phyloP scores from a whole-genome alignment of 2,888 invertebrate species.

The Gryllus longicercus region DNA sequence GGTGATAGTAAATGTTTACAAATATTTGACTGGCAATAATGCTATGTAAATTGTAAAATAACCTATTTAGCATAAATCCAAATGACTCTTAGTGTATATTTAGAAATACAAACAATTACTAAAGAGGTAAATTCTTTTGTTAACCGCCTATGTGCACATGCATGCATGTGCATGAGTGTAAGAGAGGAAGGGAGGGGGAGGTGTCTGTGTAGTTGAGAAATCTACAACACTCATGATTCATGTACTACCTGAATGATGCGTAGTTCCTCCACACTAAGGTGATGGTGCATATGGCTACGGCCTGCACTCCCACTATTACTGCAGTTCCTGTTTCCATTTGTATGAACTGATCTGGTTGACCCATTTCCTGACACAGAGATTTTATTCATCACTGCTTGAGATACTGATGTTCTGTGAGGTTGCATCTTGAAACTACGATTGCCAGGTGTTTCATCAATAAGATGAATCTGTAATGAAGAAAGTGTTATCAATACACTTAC shows the following conservation, averaged over 20 bases:
- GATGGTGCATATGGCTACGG: constrained; percentile 52
- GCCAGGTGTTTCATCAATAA: neutral
- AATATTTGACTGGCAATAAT: no score
- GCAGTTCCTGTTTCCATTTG: constrained; percentile 41
- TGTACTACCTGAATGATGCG: constrained; percentile 54
- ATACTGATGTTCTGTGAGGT: neutral
- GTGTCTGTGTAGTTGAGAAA: no score
- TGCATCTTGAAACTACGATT: neutral
- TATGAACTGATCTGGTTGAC: neutral
- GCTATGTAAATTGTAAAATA: no score
- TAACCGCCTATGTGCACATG: no score
- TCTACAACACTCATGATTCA: no score
- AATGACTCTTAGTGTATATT: neutral
- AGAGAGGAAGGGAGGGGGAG: no score
- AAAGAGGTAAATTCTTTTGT: no score
- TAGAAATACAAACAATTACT: constrained; percentile 23
- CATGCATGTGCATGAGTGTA: no score
- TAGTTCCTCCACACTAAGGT: constrained; percentile 60
- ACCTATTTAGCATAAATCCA: no score
- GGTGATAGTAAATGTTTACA: no score
- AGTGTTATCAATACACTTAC: no score
- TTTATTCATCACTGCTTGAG: neutral
- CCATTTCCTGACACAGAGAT: no score
- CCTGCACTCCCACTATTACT: constrained; percentile 47
- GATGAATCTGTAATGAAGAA: neutral